Percentiles rank a stretch among this genome's conserved stretches.
Conservation (phyloP, 1,140 invertebrate species). For the Linepithema humile region DNA sequence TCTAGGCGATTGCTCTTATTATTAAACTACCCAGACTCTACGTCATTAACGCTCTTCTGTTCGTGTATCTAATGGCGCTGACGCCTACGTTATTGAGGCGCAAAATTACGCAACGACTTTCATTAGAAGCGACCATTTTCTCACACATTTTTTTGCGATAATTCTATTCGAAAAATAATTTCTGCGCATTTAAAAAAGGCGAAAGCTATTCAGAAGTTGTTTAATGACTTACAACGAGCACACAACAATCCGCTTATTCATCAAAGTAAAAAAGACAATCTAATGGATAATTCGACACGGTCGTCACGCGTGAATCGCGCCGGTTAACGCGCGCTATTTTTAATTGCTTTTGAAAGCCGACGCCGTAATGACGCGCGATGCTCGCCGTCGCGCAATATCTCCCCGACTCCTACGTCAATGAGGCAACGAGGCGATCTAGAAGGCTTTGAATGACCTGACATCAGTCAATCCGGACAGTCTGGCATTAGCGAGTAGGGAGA, state of each 20-base stretch:
- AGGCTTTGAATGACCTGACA: slow-evolving; percentile 71
- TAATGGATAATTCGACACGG: neutral
- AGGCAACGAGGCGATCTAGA: slow-evolving; percentile 68
- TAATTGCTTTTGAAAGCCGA: slow-evolving; percentile 70
- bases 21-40: too few relatives aligned
- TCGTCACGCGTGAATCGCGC: neutral
- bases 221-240: neutral
- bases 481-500: slow-evolving; percentile 54
- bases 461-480: slow-evolving; percentile 74
- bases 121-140: neutral
- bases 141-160: neutral
- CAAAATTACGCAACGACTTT: neutral
- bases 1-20: too few relatives aligned
- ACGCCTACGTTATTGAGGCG: neutral
- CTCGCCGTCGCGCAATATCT: slow-evolving; percentile 62
- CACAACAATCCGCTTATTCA: neutral
- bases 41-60: too few relatives aligned
- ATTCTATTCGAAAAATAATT: neutral
- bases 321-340: slow-evolving; percentile 46
- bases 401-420: slow-evolving; percentile 56
- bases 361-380: slow-evolving; percentile 60
- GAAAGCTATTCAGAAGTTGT: neutral
- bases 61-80: too few relatives aligned
- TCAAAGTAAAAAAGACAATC: neutral
- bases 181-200: neutral